Evolutionary conservation across 1,140 invertebrate species (phyloP).

Genomic region (Hypsibius dujardini): DNA sequence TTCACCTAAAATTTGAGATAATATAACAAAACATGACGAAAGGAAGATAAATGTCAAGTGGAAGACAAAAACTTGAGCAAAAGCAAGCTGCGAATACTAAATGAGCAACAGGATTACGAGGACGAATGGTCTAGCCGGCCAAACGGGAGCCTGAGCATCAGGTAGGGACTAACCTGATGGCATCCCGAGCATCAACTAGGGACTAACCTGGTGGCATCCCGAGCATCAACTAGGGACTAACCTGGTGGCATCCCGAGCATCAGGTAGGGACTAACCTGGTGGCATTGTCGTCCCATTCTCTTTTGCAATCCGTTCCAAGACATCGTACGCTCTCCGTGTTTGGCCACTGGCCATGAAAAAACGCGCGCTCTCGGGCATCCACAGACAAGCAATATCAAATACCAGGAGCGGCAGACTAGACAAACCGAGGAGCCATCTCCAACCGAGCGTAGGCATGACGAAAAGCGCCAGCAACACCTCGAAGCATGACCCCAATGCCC

Average conservation of each 20-base stretch:
- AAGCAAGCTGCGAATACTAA: too few species aligned
- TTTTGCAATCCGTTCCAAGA: slow-evolving; percentile 60
- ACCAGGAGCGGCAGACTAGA: slow-evolving; percentile 68
- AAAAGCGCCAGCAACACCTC: slow-evolving; percentile 72
- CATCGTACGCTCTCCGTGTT: slow-evolving; percentile 62
- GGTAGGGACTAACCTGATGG: slow-evolving; percentile 60
- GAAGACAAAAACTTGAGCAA: too few species aligned
- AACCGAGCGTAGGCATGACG: slow-evolving; percentile 76
- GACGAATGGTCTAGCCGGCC: too few species aligned
- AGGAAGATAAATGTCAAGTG: too few species aligned
- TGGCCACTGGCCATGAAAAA: slow-evolving; percentile 68
- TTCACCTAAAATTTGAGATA: too few species aligned
- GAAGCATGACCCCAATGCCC: slow-evolving; percentile 79
- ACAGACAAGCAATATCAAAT: slow-evolving; percentile 51
- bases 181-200: slow-evolving; percentile 52
- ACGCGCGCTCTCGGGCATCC: slow-evolving; percentile 77
- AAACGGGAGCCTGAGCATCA: slow-evolving; percentile 41
- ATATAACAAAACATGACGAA: too few species aligned
- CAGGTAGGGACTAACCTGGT: slow-evolving; percentile 63
- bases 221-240: slow-evolving; percentile 61
- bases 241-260: slow-evolving; percentile 51
- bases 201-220: slow-evolving; percentile 48
- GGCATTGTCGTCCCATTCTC: slow-evolving; percentile 78
- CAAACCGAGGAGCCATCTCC: slow-evolving; percentile 69
- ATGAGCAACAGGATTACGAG: too few species aligned